Evolutionary conservation across 2,797 vertebrate species (phyloP).

Genomic region (Halcyon leucocephala): DNA sequence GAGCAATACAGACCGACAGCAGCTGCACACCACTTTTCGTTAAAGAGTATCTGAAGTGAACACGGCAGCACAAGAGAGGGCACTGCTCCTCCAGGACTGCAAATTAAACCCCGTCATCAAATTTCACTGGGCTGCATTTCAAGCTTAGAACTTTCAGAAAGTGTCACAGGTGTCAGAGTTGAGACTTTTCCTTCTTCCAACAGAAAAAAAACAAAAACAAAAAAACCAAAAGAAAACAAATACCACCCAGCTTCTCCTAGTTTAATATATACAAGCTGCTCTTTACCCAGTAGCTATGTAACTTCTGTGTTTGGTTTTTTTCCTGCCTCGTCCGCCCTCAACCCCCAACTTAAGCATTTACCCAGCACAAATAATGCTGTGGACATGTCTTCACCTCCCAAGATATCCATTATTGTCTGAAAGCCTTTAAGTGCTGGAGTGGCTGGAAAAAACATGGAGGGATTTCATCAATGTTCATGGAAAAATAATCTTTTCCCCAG

Average conservation of each 20-base stretch:
- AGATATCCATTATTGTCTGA: neutral
- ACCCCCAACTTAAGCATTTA: neutral
- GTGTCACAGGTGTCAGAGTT: neutral
- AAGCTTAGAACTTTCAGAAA: neutral
- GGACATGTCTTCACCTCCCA: neutral
- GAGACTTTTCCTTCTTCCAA: neutral
- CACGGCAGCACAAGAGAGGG: neutral
- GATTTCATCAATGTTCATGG: neutral
- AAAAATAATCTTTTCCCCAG: neutral
- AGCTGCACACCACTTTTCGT: neutral
- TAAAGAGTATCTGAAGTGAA: neutral
- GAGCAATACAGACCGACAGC: neutral
- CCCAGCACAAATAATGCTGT: neutral
- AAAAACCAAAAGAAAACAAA: neutral
- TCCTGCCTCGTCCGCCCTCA: no score
- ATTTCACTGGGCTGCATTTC: neutral
- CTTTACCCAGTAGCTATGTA: accelerated
- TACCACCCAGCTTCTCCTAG: neutral
- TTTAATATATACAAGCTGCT: neutral
- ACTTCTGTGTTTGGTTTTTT: neutral
- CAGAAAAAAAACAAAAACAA: neutral
- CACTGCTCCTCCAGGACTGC: neutral
- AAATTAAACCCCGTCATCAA: neutral
- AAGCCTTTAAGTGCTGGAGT: neutral
- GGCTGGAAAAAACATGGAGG: neutral